phyloP scores from a whole-genome alignment of 2,113 vertebrate genomes.

The Oreochromis tanganicae region DNA sequence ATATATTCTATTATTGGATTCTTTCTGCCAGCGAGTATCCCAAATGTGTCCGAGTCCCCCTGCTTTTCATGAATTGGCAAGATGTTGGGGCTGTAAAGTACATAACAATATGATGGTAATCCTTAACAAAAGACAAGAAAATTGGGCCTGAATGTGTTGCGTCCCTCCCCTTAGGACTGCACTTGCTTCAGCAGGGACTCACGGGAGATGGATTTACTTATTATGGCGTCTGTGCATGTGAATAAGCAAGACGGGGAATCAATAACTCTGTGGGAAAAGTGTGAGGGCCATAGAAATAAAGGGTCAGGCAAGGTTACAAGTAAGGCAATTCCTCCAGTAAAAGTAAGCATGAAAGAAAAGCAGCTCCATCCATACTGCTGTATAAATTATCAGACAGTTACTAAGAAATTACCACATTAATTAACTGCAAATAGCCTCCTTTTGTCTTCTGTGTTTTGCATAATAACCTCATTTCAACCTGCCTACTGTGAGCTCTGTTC shows the following conservation, averaged over 20 bases:
- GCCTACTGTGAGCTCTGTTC: not conserved
- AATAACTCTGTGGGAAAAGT: slow-evolving; percentile 3
- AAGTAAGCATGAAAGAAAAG: not conserved
- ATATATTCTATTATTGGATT: slow-evolving; percentile 42
- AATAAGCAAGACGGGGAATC: slow-evolving; percentile 24
- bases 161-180: not conserved
- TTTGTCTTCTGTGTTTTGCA: slow-evolving; percentile 49
- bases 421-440: slow-evolving; percentile 43
- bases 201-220: slow-evolving; percentile 46
- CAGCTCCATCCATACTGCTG: not conserved
- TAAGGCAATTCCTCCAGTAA: not conserved
- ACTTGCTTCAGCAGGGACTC: not conserved
- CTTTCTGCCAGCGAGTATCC: not conserved
- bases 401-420: slow-evolving; percentile 45
- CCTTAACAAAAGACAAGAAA: slow-evolving; percentile 15
- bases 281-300: slow-evolving; percentile 8
- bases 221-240: slow-evolving; percentile 31
- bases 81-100: not conserved
- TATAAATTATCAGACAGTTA: slow-evolving; percentile 29
- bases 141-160: not conserved
- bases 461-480: slow-evolving; percentile 46
- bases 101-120: slow-evolving; percentile 14
- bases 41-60: not conserved
- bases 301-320: not conserved
- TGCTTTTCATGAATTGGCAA: not conserved